phyloP scores from a whole-genome alignment of 2,888 invertebrate species.

The Leucoptera coffeella region DNA sequence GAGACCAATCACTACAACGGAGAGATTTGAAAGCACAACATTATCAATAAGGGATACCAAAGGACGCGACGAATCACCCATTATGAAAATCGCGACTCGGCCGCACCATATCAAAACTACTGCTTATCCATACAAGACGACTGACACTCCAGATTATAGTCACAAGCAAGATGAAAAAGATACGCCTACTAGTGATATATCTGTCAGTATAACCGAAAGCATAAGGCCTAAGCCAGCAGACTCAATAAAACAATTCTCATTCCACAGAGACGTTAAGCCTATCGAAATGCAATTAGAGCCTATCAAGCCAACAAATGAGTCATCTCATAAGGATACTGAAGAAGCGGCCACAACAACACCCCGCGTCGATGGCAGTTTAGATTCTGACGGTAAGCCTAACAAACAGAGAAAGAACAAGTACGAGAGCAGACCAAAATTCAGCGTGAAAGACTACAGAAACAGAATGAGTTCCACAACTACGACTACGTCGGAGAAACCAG shows the following conservation, averaged over 20 bases:
- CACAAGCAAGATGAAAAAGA: constrained; percentile 50
- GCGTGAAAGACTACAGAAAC: constrained; percentile 70
- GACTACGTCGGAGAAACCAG: constrained; percentile 15
- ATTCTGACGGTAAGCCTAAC: constrained; percentile 18
- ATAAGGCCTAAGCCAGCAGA: constrained; percentile 12
- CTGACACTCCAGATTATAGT: constrained; percentile 30
- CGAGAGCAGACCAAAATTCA: constrained; percentile 64
- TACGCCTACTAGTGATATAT: constrained; percentile 44
- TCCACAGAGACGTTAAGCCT: constrained; percentile 38
- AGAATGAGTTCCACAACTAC: constrained; percentile 54
- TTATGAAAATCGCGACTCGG: constrained; percentile 45
- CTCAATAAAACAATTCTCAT: constrained; percentile 25
- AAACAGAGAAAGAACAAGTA: constrained; percentile 47
- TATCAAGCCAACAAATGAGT: constrained; percentile 9
- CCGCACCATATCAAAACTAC: constrained; percentile 19
- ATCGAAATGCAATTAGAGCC: constrained; percentile 31
- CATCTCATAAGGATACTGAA: constrained; percentile 20
- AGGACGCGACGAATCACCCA: constrained; percentile 30
- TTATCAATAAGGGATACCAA: constrained; percentile 17
- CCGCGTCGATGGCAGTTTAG: constrained; percentile 20
- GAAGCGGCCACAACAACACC: constrained; percentile 14
- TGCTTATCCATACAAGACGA: constrained; percentile 15
- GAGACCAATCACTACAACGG: constrained; percentile 20
- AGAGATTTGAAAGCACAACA: constrained; percentile 30
- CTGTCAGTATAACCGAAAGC: constrained; percentile 24